phyloP scores from a whole-genome alignment of 2,113 vertebrate species.

The Gallinago media region DNA sequence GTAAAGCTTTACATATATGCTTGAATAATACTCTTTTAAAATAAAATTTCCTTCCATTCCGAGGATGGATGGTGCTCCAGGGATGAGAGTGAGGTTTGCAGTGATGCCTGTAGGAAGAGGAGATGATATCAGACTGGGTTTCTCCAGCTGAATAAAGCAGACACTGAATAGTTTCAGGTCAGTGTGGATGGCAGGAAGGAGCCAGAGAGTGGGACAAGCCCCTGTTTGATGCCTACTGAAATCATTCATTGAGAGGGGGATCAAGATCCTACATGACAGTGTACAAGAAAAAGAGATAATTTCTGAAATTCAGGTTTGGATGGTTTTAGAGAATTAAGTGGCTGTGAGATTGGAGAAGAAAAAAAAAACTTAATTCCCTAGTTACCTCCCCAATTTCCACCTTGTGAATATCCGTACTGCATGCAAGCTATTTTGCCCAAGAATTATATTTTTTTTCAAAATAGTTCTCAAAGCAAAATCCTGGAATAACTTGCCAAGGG shows the following conservation, averaged over 20 bases:
- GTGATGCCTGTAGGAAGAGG: background rate
- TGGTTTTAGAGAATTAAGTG: background rate
- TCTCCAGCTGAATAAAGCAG: background rate
- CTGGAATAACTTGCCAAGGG: background rate
- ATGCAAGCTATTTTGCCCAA: background rate
- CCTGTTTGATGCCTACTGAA: background rate
- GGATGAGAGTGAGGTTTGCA: background rate
- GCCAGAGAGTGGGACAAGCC: background rate
- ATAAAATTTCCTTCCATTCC: background rate
- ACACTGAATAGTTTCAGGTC: background rate
- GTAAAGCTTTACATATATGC: background rate
- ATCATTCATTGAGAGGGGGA: background rate
- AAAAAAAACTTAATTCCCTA: background rate
- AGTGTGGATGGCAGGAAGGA: background rate
- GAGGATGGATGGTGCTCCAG: background rate
- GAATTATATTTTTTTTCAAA: background rate
- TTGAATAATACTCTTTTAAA: background rate
- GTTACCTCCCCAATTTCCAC: background rate
- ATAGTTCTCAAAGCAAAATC: background rate
- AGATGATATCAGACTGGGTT: background rate
- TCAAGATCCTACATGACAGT: background rate
- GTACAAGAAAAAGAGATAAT: background rate
- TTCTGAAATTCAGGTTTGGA: background rate
- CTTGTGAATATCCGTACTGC: background rate
- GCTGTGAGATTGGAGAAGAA: background rate